These are phyloP conservation scores for Microplitis manilae DNA, from an alignment of 2,888 invertebrate genomes.

Conservation along the genomic window DNA sequence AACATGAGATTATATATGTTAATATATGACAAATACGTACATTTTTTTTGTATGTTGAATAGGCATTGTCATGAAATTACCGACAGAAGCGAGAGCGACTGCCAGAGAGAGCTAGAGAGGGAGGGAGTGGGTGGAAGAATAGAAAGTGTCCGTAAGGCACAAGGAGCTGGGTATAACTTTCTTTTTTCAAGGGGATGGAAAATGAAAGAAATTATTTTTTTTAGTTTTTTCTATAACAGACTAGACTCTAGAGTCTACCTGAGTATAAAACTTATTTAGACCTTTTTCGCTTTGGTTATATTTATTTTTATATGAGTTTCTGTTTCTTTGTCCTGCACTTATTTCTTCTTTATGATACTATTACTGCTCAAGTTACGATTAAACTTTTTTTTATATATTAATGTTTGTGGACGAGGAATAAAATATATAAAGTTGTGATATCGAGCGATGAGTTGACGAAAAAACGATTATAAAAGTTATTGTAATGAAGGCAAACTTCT, in stretches of 20 bases:
- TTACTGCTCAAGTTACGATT: too few relatives aligned
- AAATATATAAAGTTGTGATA: too few relatives aligned
- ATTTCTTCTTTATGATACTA: too few relatives aligned
- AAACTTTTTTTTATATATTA: too few relatives aligned
- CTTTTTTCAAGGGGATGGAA: not conserved
- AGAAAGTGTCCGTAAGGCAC: conserved; percentile 44
- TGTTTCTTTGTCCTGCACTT: too few relatives aligned
- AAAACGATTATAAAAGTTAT: too few relatives aligned
- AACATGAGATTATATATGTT: conserved; percentile 22
- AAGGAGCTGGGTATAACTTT: not conserved
- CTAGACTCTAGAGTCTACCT: not conserved
- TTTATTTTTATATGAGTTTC: too few relatives aligned
- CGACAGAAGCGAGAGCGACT: not conserved
- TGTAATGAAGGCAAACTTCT: too few relatives aligned
- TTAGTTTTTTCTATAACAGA: not conserved
- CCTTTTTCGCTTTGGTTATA: not conserved
- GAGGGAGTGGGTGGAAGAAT: conserved; percentile 39
- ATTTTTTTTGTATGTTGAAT: not conserved
- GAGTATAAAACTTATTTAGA: not conserved
- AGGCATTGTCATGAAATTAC: not conserved
- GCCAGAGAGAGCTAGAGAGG: conserved; percentile 26
- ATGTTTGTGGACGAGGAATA: too few relatives aligned
- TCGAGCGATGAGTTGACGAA: too few relatives aligned
- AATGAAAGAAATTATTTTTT: conserved; percentile 43
- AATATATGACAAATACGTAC: not conserved